Evolutionary conservation across 2,888 invertebrate genomes (phyloP).

Genomic region (Acanthococcus lagerstroemiae): DNA sequence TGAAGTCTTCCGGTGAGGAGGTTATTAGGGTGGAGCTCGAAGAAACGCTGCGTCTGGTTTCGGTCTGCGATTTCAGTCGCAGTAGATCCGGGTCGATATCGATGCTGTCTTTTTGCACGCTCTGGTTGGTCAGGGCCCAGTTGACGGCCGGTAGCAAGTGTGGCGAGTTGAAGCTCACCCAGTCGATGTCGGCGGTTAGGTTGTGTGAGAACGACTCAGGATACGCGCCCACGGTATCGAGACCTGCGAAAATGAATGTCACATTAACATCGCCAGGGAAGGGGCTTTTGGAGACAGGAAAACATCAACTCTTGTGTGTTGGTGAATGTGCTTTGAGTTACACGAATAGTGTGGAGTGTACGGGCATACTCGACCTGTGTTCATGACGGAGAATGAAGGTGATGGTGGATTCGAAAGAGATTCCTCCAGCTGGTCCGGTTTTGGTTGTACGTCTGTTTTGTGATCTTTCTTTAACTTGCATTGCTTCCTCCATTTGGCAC

Average conservation of each 20-base stretch:
- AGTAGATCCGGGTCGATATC: neutral
- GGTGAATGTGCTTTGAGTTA: too few relatives aligned
- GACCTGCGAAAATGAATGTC: neutral
- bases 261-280: too few relatives aligned
- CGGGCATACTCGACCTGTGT: too few relatives aligned
- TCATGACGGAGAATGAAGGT: slow-evolving; percentile 11
- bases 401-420: slow-evolving; percentile 14
- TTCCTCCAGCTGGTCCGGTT: slow-evolving; percentile 1
- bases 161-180: neutral
- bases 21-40: neutral
- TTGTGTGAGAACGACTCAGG: neutral
- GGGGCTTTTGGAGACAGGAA: neutral
- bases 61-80: neutral
- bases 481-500: slow-evolving; percentile 97
- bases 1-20: neutral
- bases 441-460: slow-evolving; percentile 58
- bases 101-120: neutral
- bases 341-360: too few relatives aligned
- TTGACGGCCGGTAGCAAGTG: neutral
- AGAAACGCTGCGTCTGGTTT: neutral
- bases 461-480: slow-evolving; percentile 54
- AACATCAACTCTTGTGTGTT: too few relatives aligned
- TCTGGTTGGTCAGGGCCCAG: neutral
- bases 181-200: neutral
- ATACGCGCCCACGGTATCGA: neutral